Base-by-base conservation (phyloP, 1,140 invertebrate species). In the Philopotamus ludificatus region DNA sequence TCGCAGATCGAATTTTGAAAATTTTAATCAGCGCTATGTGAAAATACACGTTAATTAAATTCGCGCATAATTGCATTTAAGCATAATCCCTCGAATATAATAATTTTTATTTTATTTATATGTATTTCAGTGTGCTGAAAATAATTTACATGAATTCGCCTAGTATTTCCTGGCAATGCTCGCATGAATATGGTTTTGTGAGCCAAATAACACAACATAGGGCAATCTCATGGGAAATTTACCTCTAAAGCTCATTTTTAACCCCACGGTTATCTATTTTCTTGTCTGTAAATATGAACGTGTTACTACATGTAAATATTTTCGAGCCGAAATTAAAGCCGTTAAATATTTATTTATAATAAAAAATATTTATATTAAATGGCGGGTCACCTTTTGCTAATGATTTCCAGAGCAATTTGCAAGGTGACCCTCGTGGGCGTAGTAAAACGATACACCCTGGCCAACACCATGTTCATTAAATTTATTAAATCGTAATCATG, bases 401-500 rank as follows among this genome's bases (percentile, higher is more conserved):
- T 47, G 44, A 47, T 47, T 47, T 47, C 15, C 34, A 8, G 28
- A 7, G 12, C 28, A 34, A 34, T 7, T 34, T 34, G 12, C 12
- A 7, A 4, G 28, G 28, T 34, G 15, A 7, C 18, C 44, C 4
- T 8, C 15, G 15, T 47, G 18, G 18, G 10, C 44, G 4, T 16
- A 47, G 44, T 47, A 47, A 47, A 47, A 47, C 18, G 44, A 47
- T 47, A 51, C 49, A 8, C 21, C 15, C 3, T 10, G 15, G 18
- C 16, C 15, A 2, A 1, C 8, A 26, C 12, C 21, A 7, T 34
- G 53, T 57, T 57, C 53, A 41, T 57, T 39, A 57, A 57, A 57
- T 57, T 57, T 57, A 57, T 57, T 57, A 57, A 57, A 57, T 57
- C 28, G 53, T 57, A 57, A 57, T 57, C 53, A 42, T 57, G 53